Evolutionary conservation across 2,888 invertebrate genomes (phyloP), one percentile per base, ranked within the genome.

Genomic region (Phyllotreta striolata): DNA sequence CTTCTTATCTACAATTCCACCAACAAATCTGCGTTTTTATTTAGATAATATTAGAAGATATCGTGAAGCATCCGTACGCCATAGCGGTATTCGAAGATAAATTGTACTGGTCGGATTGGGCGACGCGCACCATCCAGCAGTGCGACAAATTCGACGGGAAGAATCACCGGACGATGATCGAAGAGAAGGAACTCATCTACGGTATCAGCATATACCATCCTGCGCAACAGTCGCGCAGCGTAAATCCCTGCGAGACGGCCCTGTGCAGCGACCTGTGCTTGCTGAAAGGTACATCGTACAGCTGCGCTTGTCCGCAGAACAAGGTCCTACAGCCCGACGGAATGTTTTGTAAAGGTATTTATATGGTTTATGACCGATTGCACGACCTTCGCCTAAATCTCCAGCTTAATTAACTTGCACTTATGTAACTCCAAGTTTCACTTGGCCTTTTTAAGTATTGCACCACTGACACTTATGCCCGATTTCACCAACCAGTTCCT

Each of bases 31-130:
- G 34, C 9, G 14, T 47, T 55, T 51, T 56, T 49, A 69, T 72
- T 8, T 47, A 80, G 77, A 73, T 83, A 1, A 77, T 87, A 14
- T 77, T 86, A 1, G 80, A 86, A 72, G 87, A 85, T n/a, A 83
- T 88, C 0, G 85, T 91, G 10, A 88, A 89, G 69, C 91, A 92
- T 79, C 96, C 96, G 0, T 94, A 91, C 80, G 88, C 93, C 0
- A 83, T 97, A 67, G 87, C 92, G 0, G 88, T 97, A 0, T 96
- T 96, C 78, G 96, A 96, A 81, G 91, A 95, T 80, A 86, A 85
- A 1, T 79, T 98, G 0, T 98, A 89, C 81, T 98, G 95, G 95
- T 93, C 93, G 46, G 96, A 98, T 78, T 93, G 92, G 92, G 83
- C 85, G 0, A 88, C 90, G 0, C 88, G 88, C 73, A 88, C 90